Base-by-base conservation (phyloP, 2,113 vertebrate genomes). In the Grus americana region DNA sequence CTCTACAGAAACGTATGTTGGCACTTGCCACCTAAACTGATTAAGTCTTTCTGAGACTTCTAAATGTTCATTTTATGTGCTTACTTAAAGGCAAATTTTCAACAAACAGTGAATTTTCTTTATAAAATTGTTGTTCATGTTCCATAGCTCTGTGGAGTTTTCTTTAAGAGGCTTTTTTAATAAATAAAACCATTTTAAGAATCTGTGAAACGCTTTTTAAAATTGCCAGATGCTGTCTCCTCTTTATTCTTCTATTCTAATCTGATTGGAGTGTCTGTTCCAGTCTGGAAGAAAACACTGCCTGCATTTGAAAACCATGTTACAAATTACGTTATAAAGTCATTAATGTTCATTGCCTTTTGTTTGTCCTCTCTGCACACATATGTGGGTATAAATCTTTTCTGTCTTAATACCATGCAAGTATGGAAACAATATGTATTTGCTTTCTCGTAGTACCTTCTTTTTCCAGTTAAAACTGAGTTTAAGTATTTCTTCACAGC, bases 401-500 rank as follows among this genome's bases (percentile, higher is more conserved):
- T 55, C 70, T 88, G 38, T 27, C 62, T 82, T 70, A 87, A 42
- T 58, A 58, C 10, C 22, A 50, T 4, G 79, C 7, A 58, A 59
- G 17, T 50, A 65, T 7, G 38, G 47, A 88, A 93, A 83, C 27
- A 42, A 86, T 12, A 49, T 4, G 1, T 6, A 17, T 87, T 54
- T 68, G 23, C 52, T 91, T 88, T 82, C 57, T 79, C 61, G 38
- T 27, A 71, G 40, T 98, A 99, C 99, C 99, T 99, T 96, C 99
- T 99, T 96, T 99, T 99, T 57, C 99, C 99, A 75, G 99, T 98
- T 92, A 99, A 95, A 90, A 99, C 98, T 40, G 99, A 99, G 94
- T 99, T 99, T 96, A 99, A 97, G 93, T 99, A 99, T 94, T 99
- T 99, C 98, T 99, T 99, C 82, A 99, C 98, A 17, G 99, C 99